Percentiles rank a stretch among this genome's conserved stretches.
phyloP scores from a whole-genome alignment of 1,140 invertebrate species.

The Plutomurus gul region DNA sequence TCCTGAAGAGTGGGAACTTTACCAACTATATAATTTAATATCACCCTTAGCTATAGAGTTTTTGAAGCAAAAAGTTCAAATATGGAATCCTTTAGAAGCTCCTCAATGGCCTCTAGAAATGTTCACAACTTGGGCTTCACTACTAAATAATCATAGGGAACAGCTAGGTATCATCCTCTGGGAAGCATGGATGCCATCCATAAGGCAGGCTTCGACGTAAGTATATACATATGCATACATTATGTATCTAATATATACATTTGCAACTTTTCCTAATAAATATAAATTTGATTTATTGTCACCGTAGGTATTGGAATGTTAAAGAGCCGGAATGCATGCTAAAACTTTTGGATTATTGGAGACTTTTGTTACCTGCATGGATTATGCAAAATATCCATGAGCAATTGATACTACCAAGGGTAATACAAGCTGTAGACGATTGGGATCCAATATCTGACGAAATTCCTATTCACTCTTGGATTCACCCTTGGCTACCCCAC shows the following conservation, averaged over 20 bases:
- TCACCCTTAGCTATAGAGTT: constrained; percentile 68
- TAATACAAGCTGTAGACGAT: constrained; percentile 78
- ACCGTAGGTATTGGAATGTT: constrained; percentile 68
- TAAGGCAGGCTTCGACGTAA: constrained; percentile 70
- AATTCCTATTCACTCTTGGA: constrained; percentile 93
- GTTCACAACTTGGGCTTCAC: constrained; percentile 73
- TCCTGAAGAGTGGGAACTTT: constrained; percentile 66
- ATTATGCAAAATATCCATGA: constrained; percentile 81
- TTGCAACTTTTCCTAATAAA: constrained; percentile 49
- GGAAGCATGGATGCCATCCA: constrained; percentile 85
- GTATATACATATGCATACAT: constrained; percentile 48
- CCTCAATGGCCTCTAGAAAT: constrained; percentile 66
- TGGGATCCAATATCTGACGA: constrained; percentile 96
- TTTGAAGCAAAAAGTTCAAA: constrained; percentile 69
- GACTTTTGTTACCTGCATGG: constrained; percentile 77
- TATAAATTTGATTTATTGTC: constrained; percentile 54
- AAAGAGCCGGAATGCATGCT: constrained; percentile 73
- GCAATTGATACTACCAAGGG: constrained; percentile 76
- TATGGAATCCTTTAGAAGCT: constrained; percentile 75
- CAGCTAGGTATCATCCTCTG: constrained; percentile 82
- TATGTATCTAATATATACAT: not conserved
- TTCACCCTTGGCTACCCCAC: constrained; percentile 90
- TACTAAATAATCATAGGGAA: constrained; percentile 64
- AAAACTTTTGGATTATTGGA: constrained; percentile 80
- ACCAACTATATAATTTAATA: constrained; percentile 69